Base-by-base conservation (phyloP, 2,113 vertebrate genomes). In the Pterocles orientalis region DNA sequence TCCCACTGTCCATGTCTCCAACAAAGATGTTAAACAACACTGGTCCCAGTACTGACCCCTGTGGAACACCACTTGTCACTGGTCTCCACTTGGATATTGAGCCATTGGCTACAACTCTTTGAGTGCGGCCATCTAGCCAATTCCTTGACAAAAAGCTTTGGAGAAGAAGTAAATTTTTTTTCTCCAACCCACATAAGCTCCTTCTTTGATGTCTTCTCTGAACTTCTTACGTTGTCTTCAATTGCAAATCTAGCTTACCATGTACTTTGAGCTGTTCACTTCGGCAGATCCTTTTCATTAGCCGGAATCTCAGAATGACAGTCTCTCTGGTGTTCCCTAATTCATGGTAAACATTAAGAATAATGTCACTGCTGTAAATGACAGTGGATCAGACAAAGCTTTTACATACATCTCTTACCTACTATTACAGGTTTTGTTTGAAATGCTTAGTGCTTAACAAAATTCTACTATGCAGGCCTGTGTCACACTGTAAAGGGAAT, bases 221-320 rank as follows among this genome's bases (percentile, higher is more conserved):
- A 93, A 43, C 41, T 72, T 60, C 41, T 93, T 83, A 36, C 10
- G 16, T 3, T 61, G 21, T 69, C 48, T 95, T 85, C 58, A 83
- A 31, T n/a, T 72, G 58, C 25, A 88, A 61, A 77, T 70, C n/a
- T 54, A 77, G 36, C 36, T 92, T 83, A 65, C 45, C 54, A 36
- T 47, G 31, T 57, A 11, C 62, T 86, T 82, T 90, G 34, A 93
- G 79, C 21, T 80, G 45, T 85, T 92, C 2, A 1, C 47, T 88
- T 82, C 88, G 90, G 75, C 61, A 62, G 14, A 92, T 20, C 11
- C 48, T 94, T 90, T 93, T 88, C 68, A 47, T 81, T 85, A 90
- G 73, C 23, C 26, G 43, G 47, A 50, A 65, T 65, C 50, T 88
- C 18, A 58, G 50, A 77, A 64, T 53, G 41, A 20, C 60, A 57